Conservation (phyloP, 2,113 vertebrate species). For the Corynorhinus townsendii region DNA sequence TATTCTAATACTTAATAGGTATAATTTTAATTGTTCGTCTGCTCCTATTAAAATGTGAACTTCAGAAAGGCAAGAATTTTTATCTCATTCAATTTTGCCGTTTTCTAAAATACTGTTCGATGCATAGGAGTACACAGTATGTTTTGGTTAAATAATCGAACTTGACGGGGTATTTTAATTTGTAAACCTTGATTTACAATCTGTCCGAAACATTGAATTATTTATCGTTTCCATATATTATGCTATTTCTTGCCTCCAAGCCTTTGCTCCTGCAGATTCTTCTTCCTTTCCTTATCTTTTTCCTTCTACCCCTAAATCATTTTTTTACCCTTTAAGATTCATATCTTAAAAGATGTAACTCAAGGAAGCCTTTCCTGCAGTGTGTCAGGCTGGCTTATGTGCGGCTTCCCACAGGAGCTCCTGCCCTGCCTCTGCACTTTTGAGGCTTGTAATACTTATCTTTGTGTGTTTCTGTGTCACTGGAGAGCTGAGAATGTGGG, state of each 20-base stretch:
- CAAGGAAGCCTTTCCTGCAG: background rate
- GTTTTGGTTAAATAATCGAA: slow-evolving; percentile 9
- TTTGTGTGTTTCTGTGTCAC: background rate
- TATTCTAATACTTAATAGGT: background rate
- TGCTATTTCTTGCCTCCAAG: background rate
- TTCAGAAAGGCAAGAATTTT: background rate
- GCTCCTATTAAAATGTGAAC: background rate
- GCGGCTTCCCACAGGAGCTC: background rate
- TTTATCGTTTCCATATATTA: background rate
- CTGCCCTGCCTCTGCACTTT: background rate
- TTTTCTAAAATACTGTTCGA: background rate
- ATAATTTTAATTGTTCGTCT: background rate
- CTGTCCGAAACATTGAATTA: background rate
- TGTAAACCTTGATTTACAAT: background rate
- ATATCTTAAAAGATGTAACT: background rate
- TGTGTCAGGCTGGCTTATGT: background rate
- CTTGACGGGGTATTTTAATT: background rate
- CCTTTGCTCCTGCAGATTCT: background rate
- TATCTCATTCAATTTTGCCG: background rate
- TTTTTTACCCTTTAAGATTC: slow-evolving; percentile 20
- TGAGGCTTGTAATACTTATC: background rate
- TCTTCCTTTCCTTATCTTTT: background rate
- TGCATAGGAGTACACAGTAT: background rate
- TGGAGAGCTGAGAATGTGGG: background rate
- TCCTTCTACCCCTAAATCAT: background rate